Conservation (phyloP, 2,888 invertebrate species). For the Vesta saturnalis region DNA sequence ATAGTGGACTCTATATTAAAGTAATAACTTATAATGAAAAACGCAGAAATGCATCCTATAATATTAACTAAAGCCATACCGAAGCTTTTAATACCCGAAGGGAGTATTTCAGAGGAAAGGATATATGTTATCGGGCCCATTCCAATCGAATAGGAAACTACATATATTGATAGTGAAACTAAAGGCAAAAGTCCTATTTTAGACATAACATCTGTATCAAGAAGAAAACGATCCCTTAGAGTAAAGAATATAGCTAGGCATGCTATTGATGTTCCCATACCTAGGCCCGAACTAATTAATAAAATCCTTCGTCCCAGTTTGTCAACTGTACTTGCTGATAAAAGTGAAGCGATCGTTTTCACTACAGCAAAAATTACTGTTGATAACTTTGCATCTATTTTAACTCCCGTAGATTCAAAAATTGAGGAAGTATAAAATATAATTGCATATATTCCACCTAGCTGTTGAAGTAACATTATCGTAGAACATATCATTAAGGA, state of each 20-base stretch:
- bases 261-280: slow-evolving; percentile 76
- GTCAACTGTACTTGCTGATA: slow-evolving; percentile 82
- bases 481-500: slow-evolving; percentile 77
- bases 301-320: slow-evolving; percentile 81
- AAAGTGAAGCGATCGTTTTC: slow-evolving; percentile 80
- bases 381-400: slow-evolving; percentile 67
- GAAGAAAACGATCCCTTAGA: slow-evolving; percentile 54
- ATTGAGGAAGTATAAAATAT: slow-evolving; percentile 82
- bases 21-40: slow-evolving; percentile 81
- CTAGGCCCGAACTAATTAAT: slow-evolving; percentile 73
- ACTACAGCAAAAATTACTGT: slow-evolving; percentile 84
- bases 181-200: slow-evolving; percentile 79
- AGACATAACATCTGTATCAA: slow-evolving; percentile 61
- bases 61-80: slow-evolving; percentile 82
- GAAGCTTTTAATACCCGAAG: slow-evolving; percentile 79
- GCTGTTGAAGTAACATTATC: slow-evolving; percentile 90
- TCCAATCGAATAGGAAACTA: slow-evolving; percentile 82
- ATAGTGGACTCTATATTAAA: slow-evolving; percentile 66
- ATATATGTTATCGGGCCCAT: slow-evolving; percentile 91
- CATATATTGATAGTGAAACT: slow-evolving; percentile 76
- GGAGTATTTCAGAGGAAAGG: slow-evolving; percentile 84
- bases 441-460: slow-evolving; percentile 85
- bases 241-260: slow-evolving; percentile 77
- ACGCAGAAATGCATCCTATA: slow-evolving; percentile 84
- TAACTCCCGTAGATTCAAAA: slow-evolving; percentile 72